Evolutionary conservation across 2,888 invertebrate genomes (phyloP), one percentile per base, ranked within the genome.

Genomic region (Aphidius colemani): DNA sequence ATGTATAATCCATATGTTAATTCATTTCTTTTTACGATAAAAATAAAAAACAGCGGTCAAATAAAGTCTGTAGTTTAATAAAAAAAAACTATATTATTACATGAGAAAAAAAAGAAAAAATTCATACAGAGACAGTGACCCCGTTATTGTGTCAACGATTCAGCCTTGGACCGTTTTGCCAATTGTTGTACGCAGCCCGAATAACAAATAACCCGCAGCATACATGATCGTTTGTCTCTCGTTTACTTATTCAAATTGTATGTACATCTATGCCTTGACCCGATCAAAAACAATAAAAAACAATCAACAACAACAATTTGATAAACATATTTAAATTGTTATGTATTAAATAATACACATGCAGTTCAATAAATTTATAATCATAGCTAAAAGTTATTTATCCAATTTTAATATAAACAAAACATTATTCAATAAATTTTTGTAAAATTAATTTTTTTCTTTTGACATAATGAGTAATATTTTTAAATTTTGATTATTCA

Each of bases 121-220:
- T 30, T 30, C 30, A 30, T 6, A 45, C 44, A 13, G 49, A 49
- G 49, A 49, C 49, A 10, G n/a, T 43, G 30, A 57, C 57, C 53
- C 61, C 61, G 65, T 61, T 61, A 65, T 61, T 65, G 60, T 65
- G 65, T 65, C 65, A 65, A 61, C 61, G 58, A 45, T 61, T 53
- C 53, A 65, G 57, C 65, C 65, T 65, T 65, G 65, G 65, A 65
- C 65, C 65, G 61, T 61, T 65, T 61, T 53, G 65, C 61, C 65
- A 65, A 65, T 65, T 65, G 61, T 61, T 61, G 61, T 58, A 65
- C 65, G 65, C 65, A 65, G 61, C 61, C 65, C 53, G 65, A 65
- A 65, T 65, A 65, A 65, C 65, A 49, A 65, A 61, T 65, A 41
- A 58, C 53, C 58, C 57, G 46, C 61, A 60, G 59, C 59, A 61